These are phyloP conservation scores for Dolichomitus sp. DNA, from an alignment of 2,888 invertebrate species.

Conservation along the genomic window DNA sequence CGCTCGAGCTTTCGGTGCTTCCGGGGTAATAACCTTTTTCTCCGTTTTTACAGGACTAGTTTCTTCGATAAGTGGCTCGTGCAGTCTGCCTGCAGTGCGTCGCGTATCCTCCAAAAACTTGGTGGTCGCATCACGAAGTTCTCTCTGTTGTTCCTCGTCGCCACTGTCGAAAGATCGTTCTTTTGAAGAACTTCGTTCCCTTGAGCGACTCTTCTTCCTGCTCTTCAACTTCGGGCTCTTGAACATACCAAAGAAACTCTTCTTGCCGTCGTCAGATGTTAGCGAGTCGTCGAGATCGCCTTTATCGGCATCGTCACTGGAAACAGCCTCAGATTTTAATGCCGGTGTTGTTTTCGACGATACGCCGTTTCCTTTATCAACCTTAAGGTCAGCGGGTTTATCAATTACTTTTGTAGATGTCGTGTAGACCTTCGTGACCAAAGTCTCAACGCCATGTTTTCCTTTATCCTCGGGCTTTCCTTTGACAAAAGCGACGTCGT, in stretches of 20 bases:
- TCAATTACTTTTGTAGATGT: constrained; percentile 51
- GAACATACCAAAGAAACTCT: constrained; percentile 81
- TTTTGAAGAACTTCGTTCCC: constrained; percentile 77
- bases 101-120: constrained; percentile 71
- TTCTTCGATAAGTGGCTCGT: constrained; percentile 46
- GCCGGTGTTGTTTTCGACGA: constrained; percentile 23
- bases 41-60: constrained; percentile 27
- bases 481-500: constrained; percentile 69
- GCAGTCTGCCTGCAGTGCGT: constrained; percentile 65
- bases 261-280: constrained; percentile 72
- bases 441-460: constrained; percentile 46
- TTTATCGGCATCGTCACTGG: constrained; percentile 51
- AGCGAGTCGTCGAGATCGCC: constrained; percentile 66
- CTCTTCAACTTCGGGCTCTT: constrained; percentile 79
- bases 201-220: constrained; percentile 79
- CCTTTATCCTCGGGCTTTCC: constrained; percentile 38
- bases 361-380: constrained; percentile 50
- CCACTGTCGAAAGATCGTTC: constrained; percentile 75
- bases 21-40: constrained; percentile 24
- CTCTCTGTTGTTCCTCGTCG: constrained; percentile 69
- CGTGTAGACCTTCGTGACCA: constrained; percentile 45
- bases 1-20: constrained; percentile 10
- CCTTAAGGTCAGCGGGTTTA: constrained; percentile 37
- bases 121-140: constrained; percentile 64
- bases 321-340: constrained; percentile 11